phyloP scores from a whole-genome alignment of 2,888 invertebrate species.

The Cryptocephalus primarius region DNA sequence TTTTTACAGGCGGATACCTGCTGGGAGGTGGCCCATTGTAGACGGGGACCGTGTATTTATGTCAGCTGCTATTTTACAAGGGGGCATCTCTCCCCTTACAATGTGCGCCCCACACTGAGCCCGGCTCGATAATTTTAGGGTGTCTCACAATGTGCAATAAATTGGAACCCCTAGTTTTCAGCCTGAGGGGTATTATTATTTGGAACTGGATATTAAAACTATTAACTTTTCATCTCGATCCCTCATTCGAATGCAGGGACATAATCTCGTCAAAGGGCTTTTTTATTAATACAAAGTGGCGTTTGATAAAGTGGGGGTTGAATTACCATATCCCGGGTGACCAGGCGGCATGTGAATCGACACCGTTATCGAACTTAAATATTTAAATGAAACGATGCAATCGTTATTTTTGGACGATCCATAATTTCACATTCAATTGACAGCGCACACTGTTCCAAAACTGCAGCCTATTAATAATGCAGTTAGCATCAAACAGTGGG shows the following conservation, averaged over 20 bases:
- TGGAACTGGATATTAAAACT: neutral
- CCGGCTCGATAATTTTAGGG: neutral
- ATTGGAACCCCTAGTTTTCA: neutral
- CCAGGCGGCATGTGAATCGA: too few species aligned
- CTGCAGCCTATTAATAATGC: too few species aligned
- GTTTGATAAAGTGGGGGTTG: too few species aligned
- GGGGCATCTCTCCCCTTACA: neutral
- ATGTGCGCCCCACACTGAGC: neutral
- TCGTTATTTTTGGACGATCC: too few species aligned
- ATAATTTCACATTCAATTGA: too few species aligned
- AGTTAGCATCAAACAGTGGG: too few species aligned
- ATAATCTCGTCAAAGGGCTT: too few species aligned
- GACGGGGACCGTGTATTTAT: conserved; percentile 13
- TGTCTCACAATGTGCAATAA: neutral
- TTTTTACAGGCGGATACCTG: neutral
- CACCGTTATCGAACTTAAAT: too few species aligned
- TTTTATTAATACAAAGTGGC: too few species aligned
- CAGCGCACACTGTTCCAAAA: too few species aligned
- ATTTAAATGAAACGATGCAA: too few species aligned
- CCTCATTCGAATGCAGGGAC: neutral
- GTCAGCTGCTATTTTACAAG: conserved; percentile 21
- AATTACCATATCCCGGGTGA: too few species aligned
- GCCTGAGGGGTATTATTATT: neutral
- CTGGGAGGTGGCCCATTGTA: neutral
- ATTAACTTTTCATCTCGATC: neutral